phyloP scores from a whole-genome alignment of 2,797 vertebrate species.

The Octomys mimax region DNA sequence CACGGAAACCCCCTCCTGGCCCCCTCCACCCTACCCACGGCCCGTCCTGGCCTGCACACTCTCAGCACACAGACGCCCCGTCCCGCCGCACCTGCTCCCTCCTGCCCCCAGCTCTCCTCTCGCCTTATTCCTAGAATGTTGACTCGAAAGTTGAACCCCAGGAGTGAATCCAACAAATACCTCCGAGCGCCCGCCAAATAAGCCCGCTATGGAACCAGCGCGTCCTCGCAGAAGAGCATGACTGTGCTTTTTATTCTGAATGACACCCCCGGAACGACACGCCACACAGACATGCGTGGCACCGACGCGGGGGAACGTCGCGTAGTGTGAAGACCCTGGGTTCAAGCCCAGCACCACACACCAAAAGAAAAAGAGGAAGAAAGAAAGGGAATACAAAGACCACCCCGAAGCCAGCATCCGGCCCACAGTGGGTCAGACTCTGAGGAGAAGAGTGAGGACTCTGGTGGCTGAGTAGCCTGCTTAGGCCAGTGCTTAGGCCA shows the following conservation, averaged over 20 bases:
- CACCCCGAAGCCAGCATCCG: not conserved
- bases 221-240: not conserved
- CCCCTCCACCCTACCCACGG: not conserved
- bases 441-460: not conserved
- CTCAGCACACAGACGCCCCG: not conserved
- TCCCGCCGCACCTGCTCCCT: not conserved
- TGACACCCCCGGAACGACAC: not conserved
- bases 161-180: constrained; percentile 7
- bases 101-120: not conserved
- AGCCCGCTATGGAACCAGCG: not conserved
- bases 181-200: not conserved
- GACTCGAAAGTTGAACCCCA: not conserved
- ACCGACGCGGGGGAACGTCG: not conserved
- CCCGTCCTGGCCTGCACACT: not conserved
- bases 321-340: not conserved
- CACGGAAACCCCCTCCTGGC: not conserved
- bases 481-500: not conserved
- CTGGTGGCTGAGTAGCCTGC: not conserved
- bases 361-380: not conserved
- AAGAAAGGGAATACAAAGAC: not conserved
- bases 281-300: not conserved
- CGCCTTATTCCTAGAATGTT: not conserved
- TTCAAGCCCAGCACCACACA: not conserved
- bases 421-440: not conserved
- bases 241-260: not conserved